Base-by-base conservation (phyloP, 2,113 vertebrate species). In the Corythoichthys haematopterus region DNA sequence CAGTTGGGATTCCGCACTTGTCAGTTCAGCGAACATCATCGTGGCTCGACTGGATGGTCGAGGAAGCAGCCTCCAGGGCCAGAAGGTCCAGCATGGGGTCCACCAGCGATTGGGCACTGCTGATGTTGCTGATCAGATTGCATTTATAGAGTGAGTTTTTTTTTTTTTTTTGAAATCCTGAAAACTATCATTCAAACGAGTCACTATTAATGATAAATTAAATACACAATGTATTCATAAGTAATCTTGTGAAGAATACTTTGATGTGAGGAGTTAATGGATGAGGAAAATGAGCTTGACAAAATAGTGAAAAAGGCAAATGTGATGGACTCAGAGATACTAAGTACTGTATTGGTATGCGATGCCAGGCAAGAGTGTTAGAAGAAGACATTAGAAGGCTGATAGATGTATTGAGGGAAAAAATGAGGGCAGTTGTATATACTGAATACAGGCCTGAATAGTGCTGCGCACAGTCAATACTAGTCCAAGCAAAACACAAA, bases 1-100 rank as follows among this genome's bases (percentile, higher is more conserved):
- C 75, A 91, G 93, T 85, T 98, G 96, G 97, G 96, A 97, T 84
- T 95, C 95, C 1, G 94, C 96, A 64, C 93, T 99, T 86, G 92
- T 96, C 69, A 96, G 96, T 85, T 95, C 92, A 1, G 94, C 96
- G 81, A 91, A 88, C 70, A 83, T 97, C 75, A 94, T 99, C 68
- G 87, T 95, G 80, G 96, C 94, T 80, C 93, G 93, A 40, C 94
- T 98, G 84, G 97, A 98, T 71, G 95, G 95, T 61, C 93, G 96
- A 71, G 97, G 96, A 75, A 97, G 95, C 75, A 95, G 96, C 76
- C 96, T 93, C 84, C 95, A 94, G 86, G 97, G 97, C 5, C 93
- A 98, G 83, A 95, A 94, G 87, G 89, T 98, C 79, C 90, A 98
- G 59, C 96, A 98, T 15, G 94, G 94, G 58, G 90, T 99, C 10